A percentile compares a stretch with the other conserved stretches of the same genome.
phyloP scores from a whole-genome alignment of 2,888 invertebrate species.

The Synergus itoensis region DNA sequence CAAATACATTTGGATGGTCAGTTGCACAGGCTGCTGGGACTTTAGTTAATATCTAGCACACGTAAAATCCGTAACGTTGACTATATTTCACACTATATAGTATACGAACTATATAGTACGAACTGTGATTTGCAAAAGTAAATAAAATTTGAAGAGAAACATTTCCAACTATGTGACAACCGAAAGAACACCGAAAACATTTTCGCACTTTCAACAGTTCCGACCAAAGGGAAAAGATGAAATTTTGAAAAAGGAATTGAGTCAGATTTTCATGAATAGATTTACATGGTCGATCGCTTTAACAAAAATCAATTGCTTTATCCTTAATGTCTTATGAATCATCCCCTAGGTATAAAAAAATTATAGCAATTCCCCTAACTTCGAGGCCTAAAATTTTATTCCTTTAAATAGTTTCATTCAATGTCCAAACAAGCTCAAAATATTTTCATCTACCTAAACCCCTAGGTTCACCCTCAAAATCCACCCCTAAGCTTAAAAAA shows the following conservation, averaged over 20 bases:
- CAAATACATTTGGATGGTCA: background rate
- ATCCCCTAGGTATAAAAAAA: too few species aligned
- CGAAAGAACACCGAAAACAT: background rate
- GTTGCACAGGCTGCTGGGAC: slow-evolving; percentile 6
- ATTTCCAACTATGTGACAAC: background rate
- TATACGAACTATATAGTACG: background rate
- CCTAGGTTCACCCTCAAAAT: too few species aligned
- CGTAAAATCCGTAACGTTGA: slow-evolving; percentile 5
- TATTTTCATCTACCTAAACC: too few species aligned
- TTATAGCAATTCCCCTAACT: too few species aligned
- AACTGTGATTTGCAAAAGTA: background rate
- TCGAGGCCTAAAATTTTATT: too few species aligned
- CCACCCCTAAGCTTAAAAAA: too few species aligned
- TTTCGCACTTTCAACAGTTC: background rate
- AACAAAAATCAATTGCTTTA: too few species aligned
- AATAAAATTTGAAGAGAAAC: slow-evolving; percentile 5
- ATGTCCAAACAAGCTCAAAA: too few species aligned
- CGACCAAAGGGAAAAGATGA: background rate
- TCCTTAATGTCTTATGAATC: too few species aligned
- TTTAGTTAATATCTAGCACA: slow-evolving; percentile 10
- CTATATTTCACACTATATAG: background rate
- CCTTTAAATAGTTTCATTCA: too few species aligned
- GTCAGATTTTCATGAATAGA: background rate
- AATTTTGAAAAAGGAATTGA: background rate
- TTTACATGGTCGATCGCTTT: background rate